Base-by-base conservation (phyloP, 2,888 invertebrate genomes). In the Ophion ellenae region DNA sequence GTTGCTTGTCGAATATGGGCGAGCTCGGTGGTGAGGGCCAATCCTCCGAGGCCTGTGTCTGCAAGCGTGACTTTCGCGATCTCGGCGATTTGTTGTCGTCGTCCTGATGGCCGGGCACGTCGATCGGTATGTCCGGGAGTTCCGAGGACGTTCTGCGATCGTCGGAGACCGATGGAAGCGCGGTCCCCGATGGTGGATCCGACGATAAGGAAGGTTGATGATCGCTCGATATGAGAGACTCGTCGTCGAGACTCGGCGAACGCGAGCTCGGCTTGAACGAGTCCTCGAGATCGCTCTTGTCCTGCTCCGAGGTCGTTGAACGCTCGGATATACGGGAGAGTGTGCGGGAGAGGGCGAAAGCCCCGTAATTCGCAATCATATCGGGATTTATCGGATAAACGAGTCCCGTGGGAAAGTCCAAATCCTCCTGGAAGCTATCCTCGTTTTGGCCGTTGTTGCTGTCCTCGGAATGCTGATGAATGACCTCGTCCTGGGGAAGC, bases 271-370 rank as follows among this genome's bases (percentile, higher is more conserved):
- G 97, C 94, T 97, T 98, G 47, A 97, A 97, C 0, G 97, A 97
- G 94, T 98, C 97, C 92, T 97, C 97, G 90, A 97, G 96, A 86
- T 97, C 96, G 91, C 97, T 97, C 2, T 97, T 97, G 85, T 95
- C 95, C 93, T 98, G 98, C 92, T 98, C 98, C 0, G 98, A 98
- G 14, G 97, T 97, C 11, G 98, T 98, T 88, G 98, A 98, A 66
- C 98, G 95, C 94, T 98, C 98, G 0, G 98, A 98, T 91, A 98
- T 98, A 86, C 98, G 95, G 0, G 98, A 98, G 45, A 98, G 95
- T 0, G 98, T 98, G 66, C 98, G 95, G 0, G 96, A 96, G 32
- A 97, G 92, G 0, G 96, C 96, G 94, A 97, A 97, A 67, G 96
- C 96, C 9, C 96, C 97, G 90, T 97, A 97, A 10, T 96, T 96